phyloP scores from a whole-genome alignment of 2,797 vertebrate genomes.

The Zalophus californianus region DNA sequence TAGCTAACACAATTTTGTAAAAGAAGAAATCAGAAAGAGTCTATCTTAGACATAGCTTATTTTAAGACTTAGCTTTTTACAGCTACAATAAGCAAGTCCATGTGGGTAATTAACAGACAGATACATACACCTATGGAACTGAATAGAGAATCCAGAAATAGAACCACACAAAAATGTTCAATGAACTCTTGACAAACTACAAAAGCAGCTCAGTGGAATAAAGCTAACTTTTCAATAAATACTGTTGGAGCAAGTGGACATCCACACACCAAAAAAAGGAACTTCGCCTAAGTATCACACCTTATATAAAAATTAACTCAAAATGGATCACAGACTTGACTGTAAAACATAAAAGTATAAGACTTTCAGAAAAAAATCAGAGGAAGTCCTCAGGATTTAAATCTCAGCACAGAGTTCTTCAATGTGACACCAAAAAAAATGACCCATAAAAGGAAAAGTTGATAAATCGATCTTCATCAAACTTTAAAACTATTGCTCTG shows the following conservation, averaged over 20 bases:
- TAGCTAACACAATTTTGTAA: not conserved
- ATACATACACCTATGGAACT: not conserved
- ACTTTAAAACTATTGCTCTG: not conserved
- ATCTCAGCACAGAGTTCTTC: not conserved
- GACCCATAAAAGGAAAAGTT: not conserved
- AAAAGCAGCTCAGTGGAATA: not conserved
- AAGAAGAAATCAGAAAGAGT: not conserved
- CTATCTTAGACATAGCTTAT: not conserved
- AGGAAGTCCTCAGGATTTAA: not conserved
- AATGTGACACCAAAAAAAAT: not conserved
- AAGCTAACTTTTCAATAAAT: not conserved
- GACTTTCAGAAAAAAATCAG: not conserved
- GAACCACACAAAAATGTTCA: not conserved
- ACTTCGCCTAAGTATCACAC: not conserved
- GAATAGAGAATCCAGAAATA: not conserved
- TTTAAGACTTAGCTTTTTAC: not conserved
- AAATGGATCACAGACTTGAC: not conserved
- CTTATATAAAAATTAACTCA: not conserved
- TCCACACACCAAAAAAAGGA: not conserved
- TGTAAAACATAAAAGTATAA: not conserved
- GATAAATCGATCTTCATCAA: not conserved
- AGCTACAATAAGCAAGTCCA: not conserved
- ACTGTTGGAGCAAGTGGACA: not conserved
- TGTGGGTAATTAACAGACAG: not conserved
- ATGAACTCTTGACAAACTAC: not conserved